Evolutionary conservation across 2,113 vertebrate genomes (phyloP), one percentile per base, ranked within the genome.

Genomic region (Sylvietta virens): DNA sequence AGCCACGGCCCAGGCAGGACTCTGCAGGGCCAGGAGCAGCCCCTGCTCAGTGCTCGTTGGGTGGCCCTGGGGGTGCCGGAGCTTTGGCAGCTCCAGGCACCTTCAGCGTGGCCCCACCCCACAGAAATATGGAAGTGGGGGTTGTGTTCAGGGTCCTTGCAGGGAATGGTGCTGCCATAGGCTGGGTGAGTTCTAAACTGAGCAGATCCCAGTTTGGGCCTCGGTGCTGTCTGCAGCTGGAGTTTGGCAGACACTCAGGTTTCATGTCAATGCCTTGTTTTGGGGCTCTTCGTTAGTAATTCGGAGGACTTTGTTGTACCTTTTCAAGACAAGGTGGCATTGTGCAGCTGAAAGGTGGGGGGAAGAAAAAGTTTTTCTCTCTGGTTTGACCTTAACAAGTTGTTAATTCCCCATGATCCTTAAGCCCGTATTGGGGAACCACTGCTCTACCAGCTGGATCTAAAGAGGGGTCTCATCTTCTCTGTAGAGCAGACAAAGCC

Each of bases 401-500:
- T 95, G 89, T 92, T 97, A 96, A 97, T 95, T 94, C 93, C 79
- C 67, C 58, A 11, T 1, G 33, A 81, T 90, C 72, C 73, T 76
- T 76, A 47, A 92, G 80, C 83, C 83, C n/a, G 40, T 73, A 60
- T 64, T 84, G 94, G 90, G 64, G 93, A 94, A 80, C 81, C 91
- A 92, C 58, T 45, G 93, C 94, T 87, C 81, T 81, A 92, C 91
- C 87, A 92, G 80, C 96, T 94, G 92, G 81, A 94, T 95, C 97
- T 97, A 66, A 95, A 97, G 94, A 96, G 92, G 91, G 94, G 88
- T 91, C 84, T 89, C 69, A 62, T 89, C 92, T 94, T 97, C 93
- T 96, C 86, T 97, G 93, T 95, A 87, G 90, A 88, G 37, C 90
- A 93, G 70, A 96, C 96, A 96, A 97, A 97, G 96, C 86, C 81